Evolutionary conservation across 2,797 vertebrate genomes (phyloP).

Genomic region (Chaetophractus vellerosus): DNA sequence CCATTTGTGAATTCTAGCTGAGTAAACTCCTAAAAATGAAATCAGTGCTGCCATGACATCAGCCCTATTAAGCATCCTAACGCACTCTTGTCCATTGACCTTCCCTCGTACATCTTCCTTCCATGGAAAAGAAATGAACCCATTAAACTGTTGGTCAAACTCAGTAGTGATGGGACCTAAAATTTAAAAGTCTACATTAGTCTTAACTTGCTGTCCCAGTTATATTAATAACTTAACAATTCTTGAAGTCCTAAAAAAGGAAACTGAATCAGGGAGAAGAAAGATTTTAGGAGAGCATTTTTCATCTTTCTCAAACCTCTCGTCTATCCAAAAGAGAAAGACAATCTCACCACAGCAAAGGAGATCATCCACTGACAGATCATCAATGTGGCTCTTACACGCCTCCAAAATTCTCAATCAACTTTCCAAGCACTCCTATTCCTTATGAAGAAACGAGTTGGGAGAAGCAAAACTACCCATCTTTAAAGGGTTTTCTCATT

Average conservation of each 20-base stretch:
- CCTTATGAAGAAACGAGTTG: neutral
- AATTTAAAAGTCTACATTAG: neutral
- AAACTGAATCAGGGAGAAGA: neutral
- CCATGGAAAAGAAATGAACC: neutral
- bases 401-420: neutral
- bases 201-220: neutral
- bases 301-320: neutral
- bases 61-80: neutral
- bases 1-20: neutral
- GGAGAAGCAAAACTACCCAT: neutral
- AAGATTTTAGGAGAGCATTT: neutral
- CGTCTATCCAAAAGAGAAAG: neutral
- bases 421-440: neutral
- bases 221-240: neutral
- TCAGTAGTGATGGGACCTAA: neutral
- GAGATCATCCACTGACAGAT: neutral
- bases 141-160: neutral
- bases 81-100: neutral
- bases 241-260: neutral
- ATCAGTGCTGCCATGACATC: neutral
- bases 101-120: neutral
- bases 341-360: neutral
- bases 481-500: conserved; percentile 27
- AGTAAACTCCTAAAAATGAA: conserved; percentile 33
- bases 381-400: neutral